These are phyloP conservation scores for Beaufortia kweichowensis DNA, from an alignment of 2,113 vertebrate species.

Conservation along the genomic window DNA sequence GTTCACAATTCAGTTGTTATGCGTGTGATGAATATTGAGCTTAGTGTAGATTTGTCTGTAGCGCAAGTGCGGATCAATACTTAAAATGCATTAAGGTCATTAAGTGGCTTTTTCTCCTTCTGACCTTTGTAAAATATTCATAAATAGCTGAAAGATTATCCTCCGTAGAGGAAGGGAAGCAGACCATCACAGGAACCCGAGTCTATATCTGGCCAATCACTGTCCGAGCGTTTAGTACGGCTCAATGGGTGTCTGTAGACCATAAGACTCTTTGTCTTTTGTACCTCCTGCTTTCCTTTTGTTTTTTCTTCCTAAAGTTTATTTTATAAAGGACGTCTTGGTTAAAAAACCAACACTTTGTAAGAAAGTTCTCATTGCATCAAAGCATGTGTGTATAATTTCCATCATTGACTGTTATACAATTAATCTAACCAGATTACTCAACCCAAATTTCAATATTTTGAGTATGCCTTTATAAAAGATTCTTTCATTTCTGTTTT, in stretches of 20 bases:
- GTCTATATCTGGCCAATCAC: constrained; percentile 45
- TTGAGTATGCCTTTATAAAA: constrained; percentile 5
- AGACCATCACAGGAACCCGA: constrained; percentile 13
- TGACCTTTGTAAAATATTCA: constrained; percentile 54
- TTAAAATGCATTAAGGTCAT: constrained; percentile 32
- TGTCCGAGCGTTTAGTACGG: constrained; percentile 15
- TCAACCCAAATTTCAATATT: constrained; percentile 27
- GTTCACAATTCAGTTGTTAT: constrained; percentile 4
- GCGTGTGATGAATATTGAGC: not conserved
- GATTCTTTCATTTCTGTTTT: constrained; percentile 26
- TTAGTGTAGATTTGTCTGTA: constrained; percentile 1
- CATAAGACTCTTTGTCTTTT: constrained; percentile 36
- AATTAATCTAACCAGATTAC: not conserved
- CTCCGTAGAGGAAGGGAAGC: constrained; percentile 15
- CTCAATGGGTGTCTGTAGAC: constrained; percentile 27
- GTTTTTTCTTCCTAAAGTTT: constrained; percentile 35
- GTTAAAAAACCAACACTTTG: not conserved
- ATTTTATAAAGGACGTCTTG: constrained; percentile 18
- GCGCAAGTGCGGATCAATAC: not conserved
- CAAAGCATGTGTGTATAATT: not conserved
- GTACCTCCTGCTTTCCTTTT: constrained; percentile 23
- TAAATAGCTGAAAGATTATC: constrained; percentile 45
- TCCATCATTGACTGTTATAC: not conserved
- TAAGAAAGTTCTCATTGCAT: not conserved
- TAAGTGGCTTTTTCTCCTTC: constrained; percentile 24